Evolutionary conservation across 2,888 invertebrate genomes (phyloP).

Genomic region (Loripinus fragilis): DNA sequence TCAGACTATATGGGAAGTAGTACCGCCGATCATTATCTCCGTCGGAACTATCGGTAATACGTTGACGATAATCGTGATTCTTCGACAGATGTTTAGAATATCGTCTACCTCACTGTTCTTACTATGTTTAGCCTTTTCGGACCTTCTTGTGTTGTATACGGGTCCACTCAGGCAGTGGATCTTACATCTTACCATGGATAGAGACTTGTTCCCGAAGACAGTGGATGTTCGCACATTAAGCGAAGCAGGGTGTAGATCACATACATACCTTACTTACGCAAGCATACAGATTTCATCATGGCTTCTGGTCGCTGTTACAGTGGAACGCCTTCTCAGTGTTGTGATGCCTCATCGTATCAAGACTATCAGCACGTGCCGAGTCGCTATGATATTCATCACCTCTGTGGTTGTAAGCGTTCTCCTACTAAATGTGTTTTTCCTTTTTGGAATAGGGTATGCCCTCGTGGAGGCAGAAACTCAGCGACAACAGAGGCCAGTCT

Average conservation of each 20-base stretch:
- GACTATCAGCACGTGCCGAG: conserved; percentile 56
- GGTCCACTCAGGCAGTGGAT: conserved; percentile 69
- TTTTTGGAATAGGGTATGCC: conserved; percentile 37
- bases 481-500: not conserved
- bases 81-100: conserved; percentile 54
- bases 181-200: not conserved
- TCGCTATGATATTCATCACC: conserved; percentile 40
- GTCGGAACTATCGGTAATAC: conserved; percentile 73
- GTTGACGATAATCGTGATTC: conserved; percentile 63
- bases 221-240: conserved; percentile 61
- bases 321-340: conserved; percentile 73
- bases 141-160: conserved; percentile 66
- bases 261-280: conserved; percentile 67
- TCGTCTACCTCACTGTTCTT: conserved; percentile 70
- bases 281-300: conserved; percentile 73
- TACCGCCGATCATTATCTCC: conserved; percentile 70
- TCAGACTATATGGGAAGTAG: conserved; percentile 49
- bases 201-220: conserved; percentile 19
- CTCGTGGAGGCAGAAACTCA: not conserved
- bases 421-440: conserved; percentile 55
- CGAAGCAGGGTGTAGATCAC: conserved; percentile 58
- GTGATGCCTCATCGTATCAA: conserved; percentile 71
- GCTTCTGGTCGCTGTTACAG: conserved; percentile 74
- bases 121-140: conserved; percentile 62
- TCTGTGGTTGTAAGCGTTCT: conserved; percentile 44